A percentile compares a stretch with the other conserved stretches of the same genome.
Evolutionary conservation across 2,888 invertebrate species (phyloP).

Genomic region (Graphium colonna): DNA sequence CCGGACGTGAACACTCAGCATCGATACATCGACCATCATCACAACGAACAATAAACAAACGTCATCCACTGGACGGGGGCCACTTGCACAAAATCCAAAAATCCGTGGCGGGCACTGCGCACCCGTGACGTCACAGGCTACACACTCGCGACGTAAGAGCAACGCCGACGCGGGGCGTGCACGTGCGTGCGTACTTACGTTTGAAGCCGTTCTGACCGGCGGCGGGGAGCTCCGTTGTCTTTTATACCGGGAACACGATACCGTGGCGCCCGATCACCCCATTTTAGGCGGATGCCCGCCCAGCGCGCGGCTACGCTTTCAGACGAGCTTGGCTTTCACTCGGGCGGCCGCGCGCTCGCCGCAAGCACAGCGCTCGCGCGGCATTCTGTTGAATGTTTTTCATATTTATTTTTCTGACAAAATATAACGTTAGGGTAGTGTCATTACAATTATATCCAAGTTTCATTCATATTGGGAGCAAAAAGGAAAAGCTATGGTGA

Average conservation of each 20-base stretch:
- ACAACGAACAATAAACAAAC: constrained; percentile 36
- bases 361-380: constrained; percentile 4
- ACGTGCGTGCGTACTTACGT: constrained; percentile 88
- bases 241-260: constrained; percentile 92
- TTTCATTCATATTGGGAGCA: too few relatives aligned
- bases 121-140: constrained; percentile 48
- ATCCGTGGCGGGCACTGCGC: constrained; percentile 48
- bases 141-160: constrained; percentile 39
- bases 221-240: constrained; percentile 84
- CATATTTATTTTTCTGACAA: not conserved
- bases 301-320: constrained; percentile 65
- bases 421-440: too few relatives aligned
- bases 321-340: constrained; percentile 77
- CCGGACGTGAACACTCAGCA: not conserved
- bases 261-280: constrained; percentile 76
- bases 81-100: constrained; percentile 66
- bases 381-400: not conserved
- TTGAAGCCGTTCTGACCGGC: constrained; percentile 98
- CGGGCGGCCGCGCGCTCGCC: constrained; percentile 41
- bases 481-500: not conserved
- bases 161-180: constrained; percentile 43
- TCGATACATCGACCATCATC: constrained; percentile 31
- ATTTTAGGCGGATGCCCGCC: constrained; percentile 77
- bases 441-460: too few relatives aligned
- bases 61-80: constrained; percentile 39